Conservation (phyloP, 2,113 vertebrate genomes). For the Todiramphus saurophagus region DNA sequence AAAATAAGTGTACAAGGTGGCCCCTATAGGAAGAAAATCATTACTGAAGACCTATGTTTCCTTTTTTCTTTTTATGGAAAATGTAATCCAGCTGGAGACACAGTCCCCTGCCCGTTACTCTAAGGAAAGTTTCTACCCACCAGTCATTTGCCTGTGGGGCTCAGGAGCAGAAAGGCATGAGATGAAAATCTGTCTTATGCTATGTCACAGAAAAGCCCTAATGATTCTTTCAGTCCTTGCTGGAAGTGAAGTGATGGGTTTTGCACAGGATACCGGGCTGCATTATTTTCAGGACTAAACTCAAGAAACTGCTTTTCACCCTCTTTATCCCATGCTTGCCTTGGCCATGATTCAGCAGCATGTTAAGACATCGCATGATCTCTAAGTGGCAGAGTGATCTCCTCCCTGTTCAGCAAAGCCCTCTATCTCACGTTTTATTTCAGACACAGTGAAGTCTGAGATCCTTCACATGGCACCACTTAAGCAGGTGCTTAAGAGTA, state of each 20-base stretch:
- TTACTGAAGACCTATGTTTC: constrained; percentile 2
- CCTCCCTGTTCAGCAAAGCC: neutral
- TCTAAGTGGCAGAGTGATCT: neutral
- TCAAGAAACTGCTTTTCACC: neutral
- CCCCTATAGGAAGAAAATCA: constrained; percentile 49
- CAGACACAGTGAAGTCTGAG: neutral
- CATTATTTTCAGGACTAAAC: neutral
- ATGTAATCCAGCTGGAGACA: neutral
- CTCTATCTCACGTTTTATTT: neutral
- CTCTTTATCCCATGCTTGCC: neutral
- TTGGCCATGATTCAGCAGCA: neutral
- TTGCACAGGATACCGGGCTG: neutral
- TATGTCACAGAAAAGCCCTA: neutral
- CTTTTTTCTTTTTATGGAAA: neutral
- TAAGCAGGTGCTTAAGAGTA: neutral
- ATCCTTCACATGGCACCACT: neutral
- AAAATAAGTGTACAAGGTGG: constrained; percentile 51
- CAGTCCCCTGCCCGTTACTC: neutral
- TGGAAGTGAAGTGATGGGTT: neutral
- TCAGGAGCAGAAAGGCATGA: neutral
- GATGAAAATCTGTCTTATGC: neutral
- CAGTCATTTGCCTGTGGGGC: neutral
- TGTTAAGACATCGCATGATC: neutral
- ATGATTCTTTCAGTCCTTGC: neutral
- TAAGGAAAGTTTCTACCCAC: neutral